phyloP scores from a whole-genome alignment of 1,140 invertebrate species.

The Lamellibrachia luymesi region DNA sequence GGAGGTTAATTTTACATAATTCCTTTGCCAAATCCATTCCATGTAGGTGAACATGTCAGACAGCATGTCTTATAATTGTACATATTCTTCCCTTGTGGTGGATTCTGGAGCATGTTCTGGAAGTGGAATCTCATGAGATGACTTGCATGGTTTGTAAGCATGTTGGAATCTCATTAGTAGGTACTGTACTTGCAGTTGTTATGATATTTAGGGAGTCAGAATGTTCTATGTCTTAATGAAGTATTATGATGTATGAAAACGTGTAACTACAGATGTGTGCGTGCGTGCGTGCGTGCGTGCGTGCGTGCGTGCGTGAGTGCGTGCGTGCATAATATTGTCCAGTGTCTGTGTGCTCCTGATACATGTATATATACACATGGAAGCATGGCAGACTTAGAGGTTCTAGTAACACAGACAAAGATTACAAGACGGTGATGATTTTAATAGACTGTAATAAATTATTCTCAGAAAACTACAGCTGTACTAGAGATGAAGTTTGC shows the following conservation, averaged over 20 bases:
- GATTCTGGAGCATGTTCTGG: neutral
- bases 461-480: neutral
- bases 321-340: neutral
- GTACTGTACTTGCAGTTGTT: neutral
- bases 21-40: slow-evolving; percentile 4
- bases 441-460: neutral
- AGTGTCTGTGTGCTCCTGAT: neutral
- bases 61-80: neutral
- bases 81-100: neutral
- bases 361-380: neutral
- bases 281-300: neutral
- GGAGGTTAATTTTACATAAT: neutral
- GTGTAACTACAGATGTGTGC: neutral
- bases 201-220: neutral
- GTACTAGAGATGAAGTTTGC: neutral
- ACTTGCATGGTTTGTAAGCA: neutral
- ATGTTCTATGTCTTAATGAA: neutral
- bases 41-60: neutral
- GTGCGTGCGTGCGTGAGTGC: no score
- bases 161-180: neutral
- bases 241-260: neutral
- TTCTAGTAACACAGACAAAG: neutral
- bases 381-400: neutral
- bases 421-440: neutral
- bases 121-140: neutral